Percentiles rank a stretch among this genome's conserved stretches.
These are phyloP conservation scores for Drosophila nebulosa DNA, from an alignment of 1,140 invertebrate species.

Conservation along the genomic window DNA sequence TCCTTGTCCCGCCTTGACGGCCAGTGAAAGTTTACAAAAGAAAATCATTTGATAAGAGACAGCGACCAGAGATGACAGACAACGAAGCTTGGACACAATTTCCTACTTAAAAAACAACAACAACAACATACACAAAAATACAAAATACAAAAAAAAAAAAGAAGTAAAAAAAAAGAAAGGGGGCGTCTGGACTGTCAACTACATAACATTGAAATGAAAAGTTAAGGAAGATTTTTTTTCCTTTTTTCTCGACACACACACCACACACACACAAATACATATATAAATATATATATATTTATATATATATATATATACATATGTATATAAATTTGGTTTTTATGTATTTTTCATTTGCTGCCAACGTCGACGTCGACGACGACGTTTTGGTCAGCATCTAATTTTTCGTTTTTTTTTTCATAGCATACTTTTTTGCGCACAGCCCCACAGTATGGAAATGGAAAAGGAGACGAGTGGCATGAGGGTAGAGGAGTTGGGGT, in stretches of 20 bases:
- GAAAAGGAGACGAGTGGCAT: constrained; percentile 9
- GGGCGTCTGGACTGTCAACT: constrained; percentile 60
- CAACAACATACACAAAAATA: constrained; percentile 10
- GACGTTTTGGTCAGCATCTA: constrained; percentile 34
- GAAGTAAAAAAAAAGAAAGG: constrained; percentile 15
- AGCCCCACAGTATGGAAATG: constrained; percentile 15
- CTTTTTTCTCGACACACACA: constrained; percentile 26
- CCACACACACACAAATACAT: constrained; percentile 16
- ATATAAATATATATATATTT: constrained; percentile 20
- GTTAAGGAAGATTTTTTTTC: constrained; percentile 69
- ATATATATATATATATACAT: constrained; percentile 8
- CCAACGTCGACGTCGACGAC: constrained; percentile 16
- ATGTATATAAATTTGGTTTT: constrained; percentile 65
- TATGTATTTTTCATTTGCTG: constrained; percentile 71
- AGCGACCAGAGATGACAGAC: constrained; percentile 12
- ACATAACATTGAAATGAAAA: constrained; percentile 72
- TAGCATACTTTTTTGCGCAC: constrained; percentile 50
- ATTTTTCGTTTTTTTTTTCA: constrained; percentile 14
- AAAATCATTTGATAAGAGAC: constrained; percentile 67
- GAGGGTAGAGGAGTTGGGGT: background rate
- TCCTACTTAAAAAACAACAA: constrained; percentile 70
- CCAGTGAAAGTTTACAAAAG: constrained; percentile 57
- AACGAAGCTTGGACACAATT: constrained; percentile 67
- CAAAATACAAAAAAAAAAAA: constrained; percentile 1
- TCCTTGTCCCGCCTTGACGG: constrained; percentile 56